Conservation (phyloP, 2,113 vertebrate genomes). For the Embiotoca jacksoni region DNA sequence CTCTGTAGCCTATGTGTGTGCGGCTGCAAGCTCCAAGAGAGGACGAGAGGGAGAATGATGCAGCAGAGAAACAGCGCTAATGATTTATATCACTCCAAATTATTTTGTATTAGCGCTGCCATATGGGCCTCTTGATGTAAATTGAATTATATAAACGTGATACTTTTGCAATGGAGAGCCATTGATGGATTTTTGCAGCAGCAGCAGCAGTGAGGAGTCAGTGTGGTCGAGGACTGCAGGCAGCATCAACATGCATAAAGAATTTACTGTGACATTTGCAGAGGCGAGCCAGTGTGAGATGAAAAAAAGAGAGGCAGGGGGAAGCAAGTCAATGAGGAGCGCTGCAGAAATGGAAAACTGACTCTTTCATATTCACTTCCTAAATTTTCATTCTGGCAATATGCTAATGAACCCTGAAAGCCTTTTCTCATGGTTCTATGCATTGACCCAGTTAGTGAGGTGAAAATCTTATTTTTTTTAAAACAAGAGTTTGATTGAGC, state of each 20-base stretch:
- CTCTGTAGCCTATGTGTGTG: conserved; percentile 69
- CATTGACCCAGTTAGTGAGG: conserved; percentile 38
- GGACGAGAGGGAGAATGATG: conserved; percentile 41
- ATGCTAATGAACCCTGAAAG: conserved; percentile 39
- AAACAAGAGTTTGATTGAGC: neutral
- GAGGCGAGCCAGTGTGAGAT: conserved; percentile 40
- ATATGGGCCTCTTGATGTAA: conserved; percentile 9
- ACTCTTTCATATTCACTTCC: conserved; percentile 43
- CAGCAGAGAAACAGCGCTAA: conserved; percentile 47
- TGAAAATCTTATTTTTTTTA: conserved; percentile 4
- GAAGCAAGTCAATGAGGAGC: conserved; percentile 27
- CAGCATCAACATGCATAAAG: conserved; percentile 70
- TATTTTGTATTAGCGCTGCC: conserved; percentile 25
- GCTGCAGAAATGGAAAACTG: conserved; percentile 37
- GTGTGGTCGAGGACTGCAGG: conserved; percentile 59
- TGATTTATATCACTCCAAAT: conserved; percentile 44
- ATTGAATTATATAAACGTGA: conserved; percentile 24
- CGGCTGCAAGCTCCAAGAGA: conserved; percentile 46
- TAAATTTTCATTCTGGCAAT: conserved; percentile 43
- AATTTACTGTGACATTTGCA: conserved; percentile 77
- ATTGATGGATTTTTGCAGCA: neutral
- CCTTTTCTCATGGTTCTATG: neutral
- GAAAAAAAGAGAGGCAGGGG: conserved; percentile 30
- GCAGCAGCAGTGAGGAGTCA: conserved; percentile 13
- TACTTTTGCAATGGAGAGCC: conserved; percentile 2